A percentile compares a stretch with the other conserved stretches of the same genome.
Evolutionary conservation across 2,888 invertebrate species (phyloP).

Genomic region (Archaeoteleia sp.): DNA sequence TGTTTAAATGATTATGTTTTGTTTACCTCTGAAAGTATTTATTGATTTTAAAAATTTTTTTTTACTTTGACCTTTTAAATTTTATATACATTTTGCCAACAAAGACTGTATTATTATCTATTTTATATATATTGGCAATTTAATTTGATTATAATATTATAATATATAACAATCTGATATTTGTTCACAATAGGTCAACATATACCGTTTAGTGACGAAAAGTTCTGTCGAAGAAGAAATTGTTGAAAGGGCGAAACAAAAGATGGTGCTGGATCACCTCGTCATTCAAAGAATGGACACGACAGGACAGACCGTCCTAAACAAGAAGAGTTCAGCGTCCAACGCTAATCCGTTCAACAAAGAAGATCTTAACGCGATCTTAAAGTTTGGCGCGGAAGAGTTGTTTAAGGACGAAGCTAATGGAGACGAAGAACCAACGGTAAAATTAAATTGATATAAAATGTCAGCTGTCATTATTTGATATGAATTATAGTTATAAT

Average conservation of each 20-base stretch:
- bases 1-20: too few relatives aligned
- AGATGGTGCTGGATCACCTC: conserved; percentile 99
- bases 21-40: too few relatives aligned
- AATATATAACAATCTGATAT: conserved; percentile 3
- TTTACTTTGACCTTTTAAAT: too few relatives aligned
- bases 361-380: conserved; percentile 96
- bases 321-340: conserved; percentile 84
- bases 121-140: too few relatives aligned
- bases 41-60: too few relatives aligned
- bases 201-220: conserved; percentile 97
- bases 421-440: conserved; percentile 92
- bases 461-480: conserved; percentile 15
- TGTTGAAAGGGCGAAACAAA: conserved; percentile 97
- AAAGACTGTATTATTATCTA: too few relatives aligned
- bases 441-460: conserved; percentile 74
- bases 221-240: conserved; percentile 99
- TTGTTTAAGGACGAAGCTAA: conserved; percentile 97
- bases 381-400: conserved; percentile 99
- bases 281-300: conserved; percentile 99
- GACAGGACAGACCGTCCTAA: conserved; percentile 95
- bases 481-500: conserved; percentile 11
- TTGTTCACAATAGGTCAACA: conserved; percentile 85
- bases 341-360: conserved; percentile 95
- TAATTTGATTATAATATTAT: too few relatives aligned
- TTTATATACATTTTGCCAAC: too few relatives aligned